Conservation (phyloP, 2,888 invertebrate genomes). For the Adelphocoris suturalis region DNA sequence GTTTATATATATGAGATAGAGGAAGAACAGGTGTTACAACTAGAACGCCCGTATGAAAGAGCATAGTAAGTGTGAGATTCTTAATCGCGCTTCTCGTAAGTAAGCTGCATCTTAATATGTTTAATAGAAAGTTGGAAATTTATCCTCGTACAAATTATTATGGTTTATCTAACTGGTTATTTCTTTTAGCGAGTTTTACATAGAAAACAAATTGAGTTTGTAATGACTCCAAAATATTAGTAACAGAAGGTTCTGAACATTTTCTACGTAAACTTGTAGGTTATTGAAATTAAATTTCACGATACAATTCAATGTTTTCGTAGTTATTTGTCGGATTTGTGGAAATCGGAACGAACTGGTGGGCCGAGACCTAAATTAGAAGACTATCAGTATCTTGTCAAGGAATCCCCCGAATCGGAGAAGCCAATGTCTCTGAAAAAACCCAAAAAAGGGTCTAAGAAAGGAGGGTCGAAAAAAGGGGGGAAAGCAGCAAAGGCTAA, state of each 20-base stretch:
- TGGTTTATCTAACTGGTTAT: background rate
- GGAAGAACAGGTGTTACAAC: slow-evolving; percentile 49
- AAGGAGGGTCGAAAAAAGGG: slow-evolving; percentile 40
- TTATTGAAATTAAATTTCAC: no score
- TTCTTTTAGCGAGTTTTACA: background rate
- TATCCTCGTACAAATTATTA: background rate
- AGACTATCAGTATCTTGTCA: slow-evolving; percentile 59
- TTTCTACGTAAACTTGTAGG: no score
- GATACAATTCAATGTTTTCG: background rate
- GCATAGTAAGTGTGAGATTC: slow-evolving; percentile 49
- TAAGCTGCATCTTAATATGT: no score
- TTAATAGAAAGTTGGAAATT: background rate
- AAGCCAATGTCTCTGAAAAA: background rate
- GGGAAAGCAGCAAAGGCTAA: background rate
- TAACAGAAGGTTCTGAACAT: no score
- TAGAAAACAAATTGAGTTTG: no score
- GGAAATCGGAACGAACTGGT: slow-evolving; percentile 63
- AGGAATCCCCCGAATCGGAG: slow-evolving; percentile 10
- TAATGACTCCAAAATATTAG: no score
- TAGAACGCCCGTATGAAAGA: slow-evolving; percentile 68
- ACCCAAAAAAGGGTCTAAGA: slow-evolving; percentile 49
- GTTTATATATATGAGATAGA: slow-evolving; percentile 41
- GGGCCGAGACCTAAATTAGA: slow-evolving; percentile 55
- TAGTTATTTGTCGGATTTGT: slow-evolving; percentile 62
- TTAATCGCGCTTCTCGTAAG: no score